Base-by-base conservation (phyloP, 2,113 vertebrate species). In the Eublepharis macularius region DNA sequence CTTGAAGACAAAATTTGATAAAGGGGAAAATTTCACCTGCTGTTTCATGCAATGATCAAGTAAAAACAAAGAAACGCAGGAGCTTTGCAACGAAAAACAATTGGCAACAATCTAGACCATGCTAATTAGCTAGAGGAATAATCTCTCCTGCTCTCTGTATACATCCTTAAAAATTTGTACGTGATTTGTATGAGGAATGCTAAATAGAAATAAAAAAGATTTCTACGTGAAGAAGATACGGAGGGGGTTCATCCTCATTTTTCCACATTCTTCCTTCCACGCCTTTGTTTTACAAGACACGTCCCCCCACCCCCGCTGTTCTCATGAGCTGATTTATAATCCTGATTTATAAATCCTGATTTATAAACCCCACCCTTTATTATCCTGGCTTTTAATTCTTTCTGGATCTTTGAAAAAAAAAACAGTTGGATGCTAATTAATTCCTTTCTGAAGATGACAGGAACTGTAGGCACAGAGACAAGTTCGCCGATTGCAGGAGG, bases 351-450 rank as follows among this genome's bases (percentile, higher is more conserved):
- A n/a, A n/a, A n/a, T n/a, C n/a, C 77, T 88, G 89, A 91, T 94
- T 93, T 92, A 77, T 84, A 87, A 84, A 86, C 88, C 79, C 89
- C n/a, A n/a, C 41, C 69, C 0, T 54, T 49, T 89, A 92, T 94
- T 93, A 87, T 93, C 86, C 85, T 82, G 89, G 78, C 82, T 81
- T 77, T 93, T 94, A 92, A 87, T 93, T 90, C 91, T 82, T 86
- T 79, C 77, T 90, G 73, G 45, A 90, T 87, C 88, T 94, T 91
- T 86, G 91, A 87, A 88, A 29, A 87, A 88, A 29, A 88, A 87
- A 86, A 76, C 41, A 91, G 87, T 92, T 87, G 83, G 72, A 90
- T 88, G 88, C 72, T 94, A 93, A 95, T 95, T 92, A 94, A 90
- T 91, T 93, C 92, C 91, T 94, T 94, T 94, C 91, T 90, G 60